Base-by-base conservation (phyloP, 2,113 vertebrate species). In the Talpa occidentalis region DNA sequence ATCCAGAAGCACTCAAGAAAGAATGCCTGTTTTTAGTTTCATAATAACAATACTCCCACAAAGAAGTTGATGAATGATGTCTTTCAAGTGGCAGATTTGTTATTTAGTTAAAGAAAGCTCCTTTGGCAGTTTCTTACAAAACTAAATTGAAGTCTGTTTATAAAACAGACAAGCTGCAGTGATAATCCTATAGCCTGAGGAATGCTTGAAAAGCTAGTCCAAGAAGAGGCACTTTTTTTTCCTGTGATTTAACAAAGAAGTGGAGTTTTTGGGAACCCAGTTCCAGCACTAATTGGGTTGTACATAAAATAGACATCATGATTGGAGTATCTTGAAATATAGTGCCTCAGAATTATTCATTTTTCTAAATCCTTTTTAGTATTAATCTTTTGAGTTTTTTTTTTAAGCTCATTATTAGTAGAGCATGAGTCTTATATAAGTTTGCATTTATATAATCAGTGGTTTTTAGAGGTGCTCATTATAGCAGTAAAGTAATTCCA, bases 11-110 rank as follows among this genome's bases (percentile, higher is more conserved):
- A 97, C 83, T 94, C 93, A 97, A 94, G 91, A 96, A 92, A 86
- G 92, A 95, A 97, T 92, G 54, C 84, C 90, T 97, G 85, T 42
- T 97, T 97, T 94, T 97, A 97, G 95, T 95, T 96, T 93, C 76
- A 66, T 16, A 90, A 94, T 94, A 97, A 87, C 87, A 95, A 80
- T 88, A 91, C 88, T 94, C 69, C 93, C 90, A 49, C 73, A 95
- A 98, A 97, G 91, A 83, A 97, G 72, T 93, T 97, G 79, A 91
- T 95, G 87, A 97, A 89, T 96, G 97, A 96, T 95, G 37, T 83
- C 88, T 98, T 97, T 98, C 92, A 98, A 97, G 94, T 94, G 81
- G 72, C 96, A 91, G 54, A 54, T 84, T 98, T 97, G 93, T 93
- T 97, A 42, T 94, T 97, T 97, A 95, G 90, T 94, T 97, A 94